phyloP scores from a whole-genome alignment of 2,888 invertebrate species.

The Pharmacophagus antenor region DNA sequence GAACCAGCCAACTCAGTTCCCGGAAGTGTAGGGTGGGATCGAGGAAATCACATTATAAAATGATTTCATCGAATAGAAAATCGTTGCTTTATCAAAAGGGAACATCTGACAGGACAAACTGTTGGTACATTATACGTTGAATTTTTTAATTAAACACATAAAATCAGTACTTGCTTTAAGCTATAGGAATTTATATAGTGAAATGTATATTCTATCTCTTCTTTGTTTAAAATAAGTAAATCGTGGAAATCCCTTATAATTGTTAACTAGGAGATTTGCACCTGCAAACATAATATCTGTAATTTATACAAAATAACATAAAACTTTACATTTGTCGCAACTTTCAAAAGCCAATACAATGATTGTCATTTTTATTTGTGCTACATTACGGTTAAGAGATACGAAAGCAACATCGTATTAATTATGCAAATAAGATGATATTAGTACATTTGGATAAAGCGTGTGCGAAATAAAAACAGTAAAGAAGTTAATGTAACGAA shows the following conservation, averaged over 20 bases:
- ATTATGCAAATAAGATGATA: slow-evolving; percentile 3
- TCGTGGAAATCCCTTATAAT: neutral
- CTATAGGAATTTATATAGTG: too few species aligned
- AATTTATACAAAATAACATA: neutral
- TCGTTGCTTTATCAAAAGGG: neutral
- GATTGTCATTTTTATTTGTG: neutral
- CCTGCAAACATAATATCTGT: neutral
- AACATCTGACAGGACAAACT: too few species aligned
- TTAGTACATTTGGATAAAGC: neutral
- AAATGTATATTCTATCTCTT: too few species aligned
- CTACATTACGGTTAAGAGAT: neutral
- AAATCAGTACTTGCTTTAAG: too few species aligned
- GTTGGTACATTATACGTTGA: too few species aligned
- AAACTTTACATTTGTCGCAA: neutral
- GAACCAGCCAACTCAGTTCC: neutral
- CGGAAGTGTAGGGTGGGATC: slow-evolving; percentile 16
- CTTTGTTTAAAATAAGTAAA: neutral
- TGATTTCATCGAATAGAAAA: neutral
- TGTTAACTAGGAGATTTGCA: neutral
- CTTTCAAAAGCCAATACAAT: too few species aligned
- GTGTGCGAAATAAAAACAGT: neutral
- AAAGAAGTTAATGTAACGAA: too few species aligned
- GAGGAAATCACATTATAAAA: neutral
- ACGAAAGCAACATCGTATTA: neutral
- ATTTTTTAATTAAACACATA: too few species aligned